Evolutionary conservation across 1,140 invertebrate species (phyloP).

Genomic region (Bicyclus anynana): DNA sequence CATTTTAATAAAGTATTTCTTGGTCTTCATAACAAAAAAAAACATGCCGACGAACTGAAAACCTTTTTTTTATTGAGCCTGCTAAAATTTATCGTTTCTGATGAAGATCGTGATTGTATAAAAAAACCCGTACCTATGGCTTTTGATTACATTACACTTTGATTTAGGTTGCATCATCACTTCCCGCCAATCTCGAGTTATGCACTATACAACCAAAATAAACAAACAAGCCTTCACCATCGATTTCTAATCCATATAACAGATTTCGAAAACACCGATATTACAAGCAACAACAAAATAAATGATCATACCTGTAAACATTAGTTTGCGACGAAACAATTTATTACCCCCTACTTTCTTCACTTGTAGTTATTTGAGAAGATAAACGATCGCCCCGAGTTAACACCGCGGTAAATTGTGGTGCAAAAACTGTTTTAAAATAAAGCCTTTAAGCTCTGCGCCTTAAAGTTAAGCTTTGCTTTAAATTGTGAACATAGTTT

Average conservation of each 20-base stretch:
- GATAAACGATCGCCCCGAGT: conserved; percentile 15
- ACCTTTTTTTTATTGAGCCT: too few species aligned
- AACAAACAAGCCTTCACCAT: neutral
- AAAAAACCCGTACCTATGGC: too few species aligned
- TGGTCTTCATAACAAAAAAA: too few species aligned
- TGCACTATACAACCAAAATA: neutral
- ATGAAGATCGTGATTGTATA: too few species aligned
- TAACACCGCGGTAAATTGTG: conserved; percentile 6
- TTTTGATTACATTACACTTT: too few species aligned
- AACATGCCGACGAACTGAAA: too few species aligned
- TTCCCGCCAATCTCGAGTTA: too few species aligned
- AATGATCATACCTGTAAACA: conserved; percentile 11
- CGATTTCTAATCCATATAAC: neutral
- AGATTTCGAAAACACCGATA: neutral
- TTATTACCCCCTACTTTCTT: conserved; percentile 18
- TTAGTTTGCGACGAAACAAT: conserved; percentile 14
- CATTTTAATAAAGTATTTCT: too few species aligned
- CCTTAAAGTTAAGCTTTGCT: conserved; percentile 6
- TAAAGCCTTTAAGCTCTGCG: neutral
- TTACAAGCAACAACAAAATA: conserved; percentile 2
- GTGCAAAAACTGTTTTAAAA: conserved; percentile 4
- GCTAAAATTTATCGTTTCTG: too few species aligned
- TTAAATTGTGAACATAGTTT: neutral
- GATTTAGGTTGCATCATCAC: too few species aligned
- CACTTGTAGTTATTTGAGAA: conserved; percentile 24